These are phyloP conservation scores for Cinara cedri DNA, from an alignment of 2,888 invertebrate genomes.

Conservation along the genomic window DNA sequence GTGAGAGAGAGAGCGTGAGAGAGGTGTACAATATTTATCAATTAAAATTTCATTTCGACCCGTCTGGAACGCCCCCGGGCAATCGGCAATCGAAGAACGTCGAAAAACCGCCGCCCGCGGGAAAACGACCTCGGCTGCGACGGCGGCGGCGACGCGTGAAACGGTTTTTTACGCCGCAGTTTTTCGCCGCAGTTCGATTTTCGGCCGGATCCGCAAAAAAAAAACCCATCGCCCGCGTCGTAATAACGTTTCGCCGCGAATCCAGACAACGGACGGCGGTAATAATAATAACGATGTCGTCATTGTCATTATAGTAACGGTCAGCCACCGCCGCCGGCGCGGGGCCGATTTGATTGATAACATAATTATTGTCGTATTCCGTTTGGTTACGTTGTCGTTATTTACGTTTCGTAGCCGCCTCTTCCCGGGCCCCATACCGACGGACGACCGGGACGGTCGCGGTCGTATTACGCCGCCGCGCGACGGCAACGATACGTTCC, in stretches of 20 bases:
- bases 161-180: not conserved
- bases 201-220: not conserved
- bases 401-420: no score
- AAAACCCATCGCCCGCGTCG: not conserved
- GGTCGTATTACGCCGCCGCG: no score
- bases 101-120: not conserved
- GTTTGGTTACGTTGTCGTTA: not conserved
- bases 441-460: no score
- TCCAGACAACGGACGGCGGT: not conserved
- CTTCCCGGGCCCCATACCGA: no score
- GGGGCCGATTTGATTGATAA: no score
- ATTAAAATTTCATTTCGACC: slow-evolving; percentile 38
- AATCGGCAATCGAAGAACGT: slow-evolving; percentile 17
- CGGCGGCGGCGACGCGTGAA: not conserved
- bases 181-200: not conserved
- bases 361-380: no score
- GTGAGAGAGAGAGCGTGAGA: no score
- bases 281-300: not conserved
- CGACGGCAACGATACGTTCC: no score
- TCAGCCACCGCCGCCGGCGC: no score
- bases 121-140: not conserved
- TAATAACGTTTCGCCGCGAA: not conserved
- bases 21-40: slow-evolving; percentile 25
- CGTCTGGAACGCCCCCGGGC: not conserved
- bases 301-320: not conserved